Conservation (phyloP, 1,140 invertebrate genomes). For the Choristoneura fumiferana region DNA sequence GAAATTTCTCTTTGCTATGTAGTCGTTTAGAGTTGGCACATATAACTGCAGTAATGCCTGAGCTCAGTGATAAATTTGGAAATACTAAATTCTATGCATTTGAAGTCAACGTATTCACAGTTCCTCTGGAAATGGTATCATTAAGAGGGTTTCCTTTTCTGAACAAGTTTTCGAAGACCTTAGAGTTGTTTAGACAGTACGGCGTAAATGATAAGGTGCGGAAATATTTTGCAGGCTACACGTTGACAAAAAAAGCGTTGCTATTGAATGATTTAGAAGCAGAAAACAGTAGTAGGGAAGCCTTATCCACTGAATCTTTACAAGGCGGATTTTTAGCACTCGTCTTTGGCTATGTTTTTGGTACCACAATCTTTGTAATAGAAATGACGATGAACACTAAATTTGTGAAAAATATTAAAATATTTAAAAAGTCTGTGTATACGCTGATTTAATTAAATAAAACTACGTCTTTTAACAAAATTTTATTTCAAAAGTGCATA, state of each 20-base stretch:
- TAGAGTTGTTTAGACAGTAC: constrained; percentile 64
- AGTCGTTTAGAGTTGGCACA: constrained; percentile 63
- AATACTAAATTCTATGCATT: constrained; percentile 61
- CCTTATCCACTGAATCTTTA: constrained; percentile 71
- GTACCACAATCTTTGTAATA: constrained; percentile 42
- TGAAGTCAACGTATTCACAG: constrained; percentile 66
- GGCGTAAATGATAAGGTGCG: constrained; percentile 61
- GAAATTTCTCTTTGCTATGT: constrained; percentile 61
- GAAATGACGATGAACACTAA: constrained; percentile 37
- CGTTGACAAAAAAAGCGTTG: constrained; percentile 31
- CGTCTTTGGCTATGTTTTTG: constrained; percentile 50
- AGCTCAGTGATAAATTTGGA: constrained; percentile 55
- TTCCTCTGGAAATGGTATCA: constrained; percentile 75
- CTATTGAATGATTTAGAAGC: constrained; percentile 26
- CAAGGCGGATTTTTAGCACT: constrained; percentile 74
- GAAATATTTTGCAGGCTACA: constrained; percentile 32
- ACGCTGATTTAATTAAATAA: constrained; percentile 1
- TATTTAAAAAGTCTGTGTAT: neutral
- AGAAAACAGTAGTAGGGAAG: constrained; percentile 36
- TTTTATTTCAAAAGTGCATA: neutral
- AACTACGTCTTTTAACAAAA: neutral
- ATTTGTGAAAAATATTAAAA: constrained; percentile 16
- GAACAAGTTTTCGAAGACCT: constrained; percentile 59
- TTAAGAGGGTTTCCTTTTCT: constrained; percentile 76
- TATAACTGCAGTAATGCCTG: constrained; percentile 48